These are phyloP conservation scores for Lophotis ruficrista DNA, from an alignment of 2,113 vertebrate genomes.

Conservation along the genomic window DNA sequence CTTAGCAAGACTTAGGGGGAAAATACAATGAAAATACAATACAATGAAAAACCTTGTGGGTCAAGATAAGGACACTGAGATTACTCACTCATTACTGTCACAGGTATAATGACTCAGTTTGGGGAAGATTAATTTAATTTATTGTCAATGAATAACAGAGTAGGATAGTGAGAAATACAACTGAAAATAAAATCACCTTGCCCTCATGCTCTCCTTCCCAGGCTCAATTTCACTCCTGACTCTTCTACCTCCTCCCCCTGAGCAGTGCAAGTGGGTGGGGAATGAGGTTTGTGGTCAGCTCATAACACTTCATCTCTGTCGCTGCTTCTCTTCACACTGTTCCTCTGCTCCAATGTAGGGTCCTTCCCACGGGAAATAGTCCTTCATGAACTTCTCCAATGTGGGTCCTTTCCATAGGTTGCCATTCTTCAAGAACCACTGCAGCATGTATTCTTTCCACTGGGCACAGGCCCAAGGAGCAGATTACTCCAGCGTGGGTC, in stretches of 20 bases:
- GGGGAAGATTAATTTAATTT: background rate
- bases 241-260: background rate
- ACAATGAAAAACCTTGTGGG: background rate
- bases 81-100: background rate
- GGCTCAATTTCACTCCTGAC: background rate
- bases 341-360: background rate
- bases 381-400: background rate
- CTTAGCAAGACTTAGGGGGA: background rate
- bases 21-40: background rate
- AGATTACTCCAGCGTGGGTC: background rate
- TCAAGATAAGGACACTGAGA: background rate
- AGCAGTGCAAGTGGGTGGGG: fast-evolving
- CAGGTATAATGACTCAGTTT: background rate
- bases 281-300: background rate
- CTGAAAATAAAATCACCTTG: background rate
- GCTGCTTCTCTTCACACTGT: background rate
- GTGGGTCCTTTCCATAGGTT: background rate
- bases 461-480: background rate
- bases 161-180: background rate
- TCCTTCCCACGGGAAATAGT: fast-evolving
- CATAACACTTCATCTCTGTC: background rate
- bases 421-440: background rate
- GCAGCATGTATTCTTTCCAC: background rate
- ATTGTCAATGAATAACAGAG: background rate
- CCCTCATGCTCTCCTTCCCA: background rate